Percentiles rank a stretch among this genome's conserved stretches.
Evolutionary conservation across 2,113 vertebrate species (phyloP).

Genomic region (Zonotrichia leucophrys): DNA sequence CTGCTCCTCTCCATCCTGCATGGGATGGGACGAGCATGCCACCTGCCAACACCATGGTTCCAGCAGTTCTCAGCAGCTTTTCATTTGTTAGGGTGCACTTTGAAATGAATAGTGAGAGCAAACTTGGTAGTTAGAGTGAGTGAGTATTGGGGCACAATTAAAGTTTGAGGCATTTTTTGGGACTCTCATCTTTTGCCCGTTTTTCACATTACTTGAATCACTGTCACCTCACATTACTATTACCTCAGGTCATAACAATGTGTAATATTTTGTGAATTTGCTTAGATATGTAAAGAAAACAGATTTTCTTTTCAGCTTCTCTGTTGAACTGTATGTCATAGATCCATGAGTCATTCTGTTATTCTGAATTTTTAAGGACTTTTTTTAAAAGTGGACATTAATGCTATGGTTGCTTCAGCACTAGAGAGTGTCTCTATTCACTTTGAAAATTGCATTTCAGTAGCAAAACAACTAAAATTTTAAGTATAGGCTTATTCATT

Average conservation of each 20-base stretch:
- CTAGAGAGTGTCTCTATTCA: not conserved
- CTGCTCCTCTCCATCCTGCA: not conserved
- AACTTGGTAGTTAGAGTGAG: not conserved
- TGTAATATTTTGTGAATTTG: not conserved
- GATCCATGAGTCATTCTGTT: not conserved
- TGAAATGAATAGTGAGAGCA: not conserved
- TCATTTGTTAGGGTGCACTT: not conserved
- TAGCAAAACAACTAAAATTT: not conserved
- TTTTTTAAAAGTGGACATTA: not conserved
- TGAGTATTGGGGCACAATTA: not conserved
- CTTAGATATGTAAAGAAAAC: not conserved
- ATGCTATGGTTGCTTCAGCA: not conserved
- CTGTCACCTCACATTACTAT: not conserved
- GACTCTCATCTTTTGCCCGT: not conserved
- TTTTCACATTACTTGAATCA: not conserved
- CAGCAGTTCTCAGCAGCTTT: not conserved
- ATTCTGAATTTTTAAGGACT: not conserved
- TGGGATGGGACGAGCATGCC: accelerated
- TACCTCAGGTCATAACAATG: not conserved
- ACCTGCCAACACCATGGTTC: not conserved
- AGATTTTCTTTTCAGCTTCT: not conserved
- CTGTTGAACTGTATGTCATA: not conserved
- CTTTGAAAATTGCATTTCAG: not conserved
- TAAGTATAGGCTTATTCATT: not conserved
- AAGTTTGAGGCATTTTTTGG: not conserved